Conservation (phyloP, 1,140 invertebrate species). For the Ips typographus region DNA sequence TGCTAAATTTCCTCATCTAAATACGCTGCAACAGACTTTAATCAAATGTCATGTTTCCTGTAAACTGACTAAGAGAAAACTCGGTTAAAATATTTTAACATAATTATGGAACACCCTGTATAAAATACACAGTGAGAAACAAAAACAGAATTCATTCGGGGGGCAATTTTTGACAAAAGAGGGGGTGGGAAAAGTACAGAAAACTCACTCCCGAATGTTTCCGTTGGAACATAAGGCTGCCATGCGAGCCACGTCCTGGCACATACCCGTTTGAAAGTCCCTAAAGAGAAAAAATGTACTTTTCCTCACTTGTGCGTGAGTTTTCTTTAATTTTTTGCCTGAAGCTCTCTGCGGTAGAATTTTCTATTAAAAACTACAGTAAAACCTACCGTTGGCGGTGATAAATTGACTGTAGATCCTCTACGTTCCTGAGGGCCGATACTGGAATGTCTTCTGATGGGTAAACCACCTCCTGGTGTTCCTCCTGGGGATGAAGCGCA, state of each 20-base stretch:
- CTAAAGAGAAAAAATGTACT: conserved; percentile 7
- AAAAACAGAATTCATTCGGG: not conserved
- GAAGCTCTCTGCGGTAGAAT: too few relatives aligned
- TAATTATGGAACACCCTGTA: too few relatives aligned
- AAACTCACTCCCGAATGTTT: conserved; percentile 26
- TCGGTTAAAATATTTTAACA: too few relatives aligned
- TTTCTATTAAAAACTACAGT: too few relatives aligned
- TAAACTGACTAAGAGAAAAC: too few relatives aligned
- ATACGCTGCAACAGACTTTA: too few relatives aligned
- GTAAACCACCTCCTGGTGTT: conserved; percentile 77
- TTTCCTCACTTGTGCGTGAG: too few relatives aligned
- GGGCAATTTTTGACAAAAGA: not conserved
- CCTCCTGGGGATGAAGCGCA: conserved; percentile 83
- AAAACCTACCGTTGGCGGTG: conserved; percentile 74
- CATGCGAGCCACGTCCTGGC: conserved; percentile 22
- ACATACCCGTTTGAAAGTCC: conserved; percentile 19
- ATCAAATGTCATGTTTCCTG: too few relatives aligned
- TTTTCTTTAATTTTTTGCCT: too few relatives aligned
- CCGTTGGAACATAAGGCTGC: conserved; percentile 18
- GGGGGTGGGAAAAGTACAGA: not conserved
- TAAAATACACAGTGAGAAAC: too few relatives aligned
- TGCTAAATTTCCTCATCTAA: too few relatives aligned
- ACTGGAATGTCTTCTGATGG: conserved; percentile 83
- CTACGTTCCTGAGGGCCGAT: conserved; percentile 85
- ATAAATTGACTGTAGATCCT: conserved; percentile 80